phyloP scores from a whole-genome alignment of 2,888 invertebrate genomes.

The Esperia sulphurella region DNA sequence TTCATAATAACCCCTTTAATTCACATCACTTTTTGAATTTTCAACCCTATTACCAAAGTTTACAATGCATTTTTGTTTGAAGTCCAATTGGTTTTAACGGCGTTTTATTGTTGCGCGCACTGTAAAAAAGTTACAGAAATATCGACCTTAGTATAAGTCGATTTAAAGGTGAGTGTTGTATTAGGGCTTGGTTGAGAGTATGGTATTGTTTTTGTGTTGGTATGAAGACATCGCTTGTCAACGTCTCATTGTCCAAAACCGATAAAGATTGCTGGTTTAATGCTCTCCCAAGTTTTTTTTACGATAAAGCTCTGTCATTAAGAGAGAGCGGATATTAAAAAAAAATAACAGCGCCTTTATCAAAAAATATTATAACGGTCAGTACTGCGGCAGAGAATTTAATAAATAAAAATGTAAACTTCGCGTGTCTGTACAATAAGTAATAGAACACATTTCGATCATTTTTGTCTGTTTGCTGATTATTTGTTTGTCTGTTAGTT shows the following conservation, averaged over 20 bases:
- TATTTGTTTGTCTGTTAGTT: no score
- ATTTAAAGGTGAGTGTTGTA: slow-evolving; percentile 18
- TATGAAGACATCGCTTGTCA: slow-evolving; percentile 74
- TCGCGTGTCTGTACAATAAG: no score
- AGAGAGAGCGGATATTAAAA: slow-evolving; percentile 19
- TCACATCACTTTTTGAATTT: slow-evolving; percentile 18
- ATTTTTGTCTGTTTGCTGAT: no score
- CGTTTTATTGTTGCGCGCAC: slow-evolving; percentile 23
- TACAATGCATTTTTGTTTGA: slow-evolving; percentile 14
- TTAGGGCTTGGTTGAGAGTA: slow-evolving; percentile 42
- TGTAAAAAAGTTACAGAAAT: slow-evolving; percentile 21
- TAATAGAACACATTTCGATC: no score
- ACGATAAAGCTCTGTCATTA: slow-evolving; percentile 41
- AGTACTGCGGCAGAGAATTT: no score
- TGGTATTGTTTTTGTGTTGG: slow-evolving; percentile 67
- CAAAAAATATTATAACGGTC: slow-evolving; percentile 6
- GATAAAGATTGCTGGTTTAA: slow-evolving; percentile 55
- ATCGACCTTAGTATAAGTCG: slow-evolving; percentile 19
- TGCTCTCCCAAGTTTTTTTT: slow-evolving; percentile 29
- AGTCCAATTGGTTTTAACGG: slow-evolving; percentile 10
- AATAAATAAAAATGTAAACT: no score
- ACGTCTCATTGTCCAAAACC: slow-evolving; percentile 45
- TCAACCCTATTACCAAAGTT: accelerated
- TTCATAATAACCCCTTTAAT: slow-evolving; percentile 69
- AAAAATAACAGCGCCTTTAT: slow-evolving; percentile 4